Evolutionary conservation across 2,797 vertebrate genomes (phyloP).

Genomic region (Crax fasciolata): DNA sequence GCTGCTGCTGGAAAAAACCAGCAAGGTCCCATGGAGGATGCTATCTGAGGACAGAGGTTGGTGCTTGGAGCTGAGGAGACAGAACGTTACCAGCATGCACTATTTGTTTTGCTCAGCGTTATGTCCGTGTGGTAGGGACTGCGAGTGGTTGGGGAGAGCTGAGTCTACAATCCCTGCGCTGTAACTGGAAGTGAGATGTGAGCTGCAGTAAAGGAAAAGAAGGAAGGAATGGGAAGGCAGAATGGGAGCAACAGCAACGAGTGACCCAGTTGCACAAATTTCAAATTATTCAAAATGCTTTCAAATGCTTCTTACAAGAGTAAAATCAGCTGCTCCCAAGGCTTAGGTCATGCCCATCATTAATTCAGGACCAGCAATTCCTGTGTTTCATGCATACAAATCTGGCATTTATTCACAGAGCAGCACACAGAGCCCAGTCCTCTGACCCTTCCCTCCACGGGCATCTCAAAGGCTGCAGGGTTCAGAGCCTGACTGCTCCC

Average conservation of each 20-base stretch:
- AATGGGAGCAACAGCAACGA: not conserved
- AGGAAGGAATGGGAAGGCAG: not conserved
- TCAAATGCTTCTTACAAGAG: not conserved
- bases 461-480: slow-evolving; percentile 22
- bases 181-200: not conserved
- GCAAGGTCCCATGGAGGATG: not conserved
- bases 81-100: rapidly evolving
- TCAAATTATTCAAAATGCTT: not conserved
- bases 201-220: not conserved
- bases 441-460: not conserved
- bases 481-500: not conserved
- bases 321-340: not conserved
- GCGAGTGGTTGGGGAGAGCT: not conserved
- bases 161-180: not conserved
- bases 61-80: not conserved
- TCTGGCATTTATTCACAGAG: not conserved
- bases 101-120: not conserved
- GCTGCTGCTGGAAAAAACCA: not conserved
- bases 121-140: not conserved
- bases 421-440: not conserved
- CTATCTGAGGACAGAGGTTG: not conserved
- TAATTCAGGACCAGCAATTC: not conserved
- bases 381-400: not conserved
- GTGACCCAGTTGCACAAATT: not conserved
- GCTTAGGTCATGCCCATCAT: not conserved